Base-by-base conservation (phyloP, 1,140 invertebrate species). In the Drosophila tropicalis region DNA sequence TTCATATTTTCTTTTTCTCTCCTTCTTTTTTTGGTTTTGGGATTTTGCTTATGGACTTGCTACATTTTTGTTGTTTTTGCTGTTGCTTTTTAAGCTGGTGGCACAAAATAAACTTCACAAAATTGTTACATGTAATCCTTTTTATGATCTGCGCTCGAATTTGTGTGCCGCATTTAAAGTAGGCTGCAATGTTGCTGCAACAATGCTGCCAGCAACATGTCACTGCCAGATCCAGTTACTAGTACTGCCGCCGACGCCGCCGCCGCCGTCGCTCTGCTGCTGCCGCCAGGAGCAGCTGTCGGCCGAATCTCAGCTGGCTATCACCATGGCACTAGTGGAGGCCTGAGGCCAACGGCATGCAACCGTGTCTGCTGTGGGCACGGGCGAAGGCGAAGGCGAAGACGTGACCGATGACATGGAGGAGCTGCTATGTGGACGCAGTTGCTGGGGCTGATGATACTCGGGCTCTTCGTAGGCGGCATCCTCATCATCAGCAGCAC, bases 61-160 rank as follows among this genome's bases (percentile, higher is more conserved):
- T 51, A 47, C 17, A 17, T 47, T 44, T 17, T 47, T 47, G 44
- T 47, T 47, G 5, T 17, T 44, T 4, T 17, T 44, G 6, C n/a
- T 44, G 1, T 19, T 47, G 15, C 13, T 17, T 62, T 29, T 51
- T 51, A 22, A 58, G 58, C 47, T 40, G 62, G 22, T 47, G 62
- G 32, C 47, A 71, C 47, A 77, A 65, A 74, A 79, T 83, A 87
- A 76, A 89, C 72, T 86, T 79, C 57, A 86, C 69, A 86, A 87
- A 86, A 87, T 71, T 70, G 83, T 87, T 87, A 86, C 76, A 67
- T 89, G 84, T 87, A 87, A 87, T 87, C 83, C 83, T 76, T 79
- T 89, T 87, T 83, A 87, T 87, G 83, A 87, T 87, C 83, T 89
- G 71, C 76, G 72, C 58, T 68, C 68, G 66, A 71, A 71, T 73